A percentile compares a stretch with the other conserved stretches of the same genome.
Evolutionary conservation across 2,888 invertebrate species (phyloP).

Genomic region (Steinernema scapterisci): DNA sequence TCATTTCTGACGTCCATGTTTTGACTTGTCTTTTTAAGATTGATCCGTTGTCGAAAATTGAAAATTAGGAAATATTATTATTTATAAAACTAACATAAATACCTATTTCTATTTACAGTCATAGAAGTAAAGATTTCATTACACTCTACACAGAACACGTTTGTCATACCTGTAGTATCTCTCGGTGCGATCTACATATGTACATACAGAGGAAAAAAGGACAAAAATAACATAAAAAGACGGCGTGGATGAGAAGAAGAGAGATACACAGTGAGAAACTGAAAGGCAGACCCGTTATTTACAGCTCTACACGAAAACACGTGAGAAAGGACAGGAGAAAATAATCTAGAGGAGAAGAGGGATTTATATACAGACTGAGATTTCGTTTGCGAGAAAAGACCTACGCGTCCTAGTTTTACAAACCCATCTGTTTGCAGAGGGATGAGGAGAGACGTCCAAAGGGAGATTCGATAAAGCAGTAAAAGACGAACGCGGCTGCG

Average conservation of each 20-base stretch:
- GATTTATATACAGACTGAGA: not conserved
- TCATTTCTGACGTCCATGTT: not conserved
- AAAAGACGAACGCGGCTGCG: conserved; percentile 56
- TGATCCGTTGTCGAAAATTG: no score
- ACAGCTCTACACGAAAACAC: conserved; percentile 31
- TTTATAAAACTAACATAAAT: conserved; percentile 6
- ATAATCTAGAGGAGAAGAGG: not conserved
- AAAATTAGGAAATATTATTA: no score
- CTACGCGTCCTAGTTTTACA: conserved; percentile 9
- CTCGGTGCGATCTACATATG: conserved; percentile 10
- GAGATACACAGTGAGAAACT: conserved; percentile 20
- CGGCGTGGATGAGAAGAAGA: not conserved
- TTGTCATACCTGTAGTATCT: conserved; percentile 24
- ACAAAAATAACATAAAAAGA: not conserved
- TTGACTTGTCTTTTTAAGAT: not conserved
- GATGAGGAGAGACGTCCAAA: conserved; percentile 36
- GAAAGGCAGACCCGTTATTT: conserved; percentile 31
- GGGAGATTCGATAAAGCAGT: conserved; percentile 61
- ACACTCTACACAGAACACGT: not conserved
- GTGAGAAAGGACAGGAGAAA: not conserved
- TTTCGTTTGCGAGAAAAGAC: not conserved
- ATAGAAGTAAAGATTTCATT: no score
- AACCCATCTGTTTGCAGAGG: conserved; percentile 13
- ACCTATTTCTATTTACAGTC: not conserved
- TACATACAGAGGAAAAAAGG: not conserved